These are phyloP conservation scores for Acanthococcus lagerstroemiae DNA, from an alignment of 2,888 invertebrate species.

Conservation along the genomic window DNA sequence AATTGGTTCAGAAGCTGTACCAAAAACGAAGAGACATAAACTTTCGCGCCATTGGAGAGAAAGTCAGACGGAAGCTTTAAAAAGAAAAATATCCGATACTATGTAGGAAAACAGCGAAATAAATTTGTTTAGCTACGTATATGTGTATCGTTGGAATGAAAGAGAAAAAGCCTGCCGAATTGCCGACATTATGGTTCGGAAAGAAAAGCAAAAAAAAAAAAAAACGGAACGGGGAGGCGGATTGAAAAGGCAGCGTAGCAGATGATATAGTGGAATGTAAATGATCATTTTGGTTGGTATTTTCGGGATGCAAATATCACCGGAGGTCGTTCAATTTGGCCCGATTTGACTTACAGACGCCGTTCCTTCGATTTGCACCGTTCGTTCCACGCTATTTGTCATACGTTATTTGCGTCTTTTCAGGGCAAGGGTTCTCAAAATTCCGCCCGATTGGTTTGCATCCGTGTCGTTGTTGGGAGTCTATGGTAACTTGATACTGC, in stretches of 20 bases:
- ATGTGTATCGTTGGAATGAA: constrained; percentile 1
- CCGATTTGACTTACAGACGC: constrained; percentile 27
- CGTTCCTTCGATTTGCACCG: constrained; percentile 26
- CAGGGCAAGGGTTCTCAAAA: constrained; percentile 8
- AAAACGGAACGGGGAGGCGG: background rate
- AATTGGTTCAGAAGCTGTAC: no score
- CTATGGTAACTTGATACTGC: no score
- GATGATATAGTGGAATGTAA: constrained; percentile 28
- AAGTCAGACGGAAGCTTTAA: no score
- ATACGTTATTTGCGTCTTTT: constrained; percentile 13
- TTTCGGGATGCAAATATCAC: constrained; percentile 27
- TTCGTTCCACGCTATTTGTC: constrained; percentile 29
- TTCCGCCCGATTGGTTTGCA: no score
- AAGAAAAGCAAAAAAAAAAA: background rate
- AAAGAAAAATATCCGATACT: no score
- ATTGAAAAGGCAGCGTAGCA: constrained; percentile 6
- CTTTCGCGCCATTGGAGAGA: no score
- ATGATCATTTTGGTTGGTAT: constrained; percentile 26
- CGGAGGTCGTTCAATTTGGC: constrained; percentile 29
- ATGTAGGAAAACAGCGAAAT: constrained; percentile 13
- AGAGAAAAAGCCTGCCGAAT: constrained; percentile 12
- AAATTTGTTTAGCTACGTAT: constrained; percentile 2
- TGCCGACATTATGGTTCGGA: constrained; percentile 11
- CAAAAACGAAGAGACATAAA: no score
- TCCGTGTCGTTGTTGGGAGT: no score